Base-by-base conservation (phyloP, 1,140 invertebrate genomes). In the Meloidogyne exigua region DNA sequence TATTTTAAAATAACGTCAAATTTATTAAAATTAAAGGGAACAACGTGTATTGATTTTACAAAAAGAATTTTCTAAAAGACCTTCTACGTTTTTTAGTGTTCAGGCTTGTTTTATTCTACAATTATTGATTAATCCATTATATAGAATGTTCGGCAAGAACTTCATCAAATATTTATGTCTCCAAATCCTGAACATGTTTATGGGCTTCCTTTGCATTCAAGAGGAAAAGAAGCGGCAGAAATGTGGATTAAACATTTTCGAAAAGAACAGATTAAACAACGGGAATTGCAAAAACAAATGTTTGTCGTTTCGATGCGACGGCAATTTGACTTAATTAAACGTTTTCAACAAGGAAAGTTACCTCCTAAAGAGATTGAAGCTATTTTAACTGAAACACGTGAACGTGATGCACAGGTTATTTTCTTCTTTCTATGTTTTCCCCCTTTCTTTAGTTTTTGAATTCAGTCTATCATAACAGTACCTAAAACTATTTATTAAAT, bases 201-300 rank as follows among this genome's bases (percentile, higher is more conserved):
- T 71, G 75, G 74, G 15, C 42, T 78, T 9, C 76, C 76, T 2
- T 21, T 57, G 12, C 76, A 78, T 68, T 75, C 76, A 57, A 49
- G 73, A 44, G 71, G 71, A 12, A 78, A 78, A 62, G 76, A 78
- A 26, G 76, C 76, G 64, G 76, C 76, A 9, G 76, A 78, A 68
- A 72, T 78, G 68, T 78, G 76, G 76, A 18, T 78, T 26, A 78
- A 67, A 28, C 66, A 76, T 42, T 78, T 44, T 28, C 32, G 67
- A 66, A 76, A 78, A 68, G 67, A 78, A 68, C 26, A 64, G 28
- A 66, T 18, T 12, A 65, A 72, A 66, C 21, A 69, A 18, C 21
- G 28, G 4, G 68, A 75, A 65, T 23, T 62, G 18, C 36, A 28
- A 12, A 76, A 63, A 23, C 75, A 76, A 76, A 44, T 76, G 75